Conservation (phyloP, 2,888 invertebrate species). For the Atherix ibis region DNA sequence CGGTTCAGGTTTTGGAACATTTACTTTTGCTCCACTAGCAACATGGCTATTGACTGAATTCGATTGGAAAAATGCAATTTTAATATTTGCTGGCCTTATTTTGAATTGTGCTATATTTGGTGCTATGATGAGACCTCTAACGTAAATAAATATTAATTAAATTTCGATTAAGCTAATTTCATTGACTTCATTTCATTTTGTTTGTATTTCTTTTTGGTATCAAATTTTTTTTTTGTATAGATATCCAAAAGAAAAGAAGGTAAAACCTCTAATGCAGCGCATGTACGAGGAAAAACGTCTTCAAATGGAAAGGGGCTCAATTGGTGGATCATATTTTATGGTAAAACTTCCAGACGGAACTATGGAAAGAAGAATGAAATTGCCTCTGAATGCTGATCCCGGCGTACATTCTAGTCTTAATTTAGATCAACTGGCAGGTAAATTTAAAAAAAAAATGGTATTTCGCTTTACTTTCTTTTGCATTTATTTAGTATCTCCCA, state of each 20-base stretch:
- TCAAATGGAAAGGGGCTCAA: slow-evolving; percentile 80
- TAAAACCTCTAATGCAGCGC: slow-evolving; percentile 69
- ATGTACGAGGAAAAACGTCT: slow-evolving; percentile 87
- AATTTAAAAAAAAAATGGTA: too few relatives aligned
- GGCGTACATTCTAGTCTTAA: slow-evolving; percentile 87
- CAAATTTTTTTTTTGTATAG: slow-evolving; percentile 5
- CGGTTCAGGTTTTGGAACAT: slow-evolving; percentile 90
- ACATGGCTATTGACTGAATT: slow-evolving; percentile 59
- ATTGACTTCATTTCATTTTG: background rate
- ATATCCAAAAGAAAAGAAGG: slow-evolving; percentile 32
- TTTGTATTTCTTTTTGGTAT: background rate
- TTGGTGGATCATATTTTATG: slow-evolving; percentile 71
- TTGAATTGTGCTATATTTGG: slow-evolving; percentile 84
- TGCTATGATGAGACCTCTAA: slow-evolving; percentile 32
- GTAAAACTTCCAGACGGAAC: slow-evolving; percentile 83
- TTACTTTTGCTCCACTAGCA: slow-evolving; percentile 86
- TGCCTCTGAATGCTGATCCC: slow-evolving; percentile 82
- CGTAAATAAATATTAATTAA: slow-evolving; percentile 14
- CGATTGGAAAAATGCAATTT: slow-evolving; percentile 78
- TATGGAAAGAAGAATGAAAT: slow-evolving; percentile 77
- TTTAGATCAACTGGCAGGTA: slow-evolving; percentile 57
- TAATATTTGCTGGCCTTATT: slow-evolving; percentile 83
- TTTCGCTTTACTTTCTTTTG: too few relatives aligned
- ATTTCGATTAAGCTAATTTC: too few relatives aligned
- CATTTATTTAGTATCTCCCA: too few relatives aligned